Conservation (phyloP, 2,113 vertebrate species). For the Gallinago undulata region DNA sequence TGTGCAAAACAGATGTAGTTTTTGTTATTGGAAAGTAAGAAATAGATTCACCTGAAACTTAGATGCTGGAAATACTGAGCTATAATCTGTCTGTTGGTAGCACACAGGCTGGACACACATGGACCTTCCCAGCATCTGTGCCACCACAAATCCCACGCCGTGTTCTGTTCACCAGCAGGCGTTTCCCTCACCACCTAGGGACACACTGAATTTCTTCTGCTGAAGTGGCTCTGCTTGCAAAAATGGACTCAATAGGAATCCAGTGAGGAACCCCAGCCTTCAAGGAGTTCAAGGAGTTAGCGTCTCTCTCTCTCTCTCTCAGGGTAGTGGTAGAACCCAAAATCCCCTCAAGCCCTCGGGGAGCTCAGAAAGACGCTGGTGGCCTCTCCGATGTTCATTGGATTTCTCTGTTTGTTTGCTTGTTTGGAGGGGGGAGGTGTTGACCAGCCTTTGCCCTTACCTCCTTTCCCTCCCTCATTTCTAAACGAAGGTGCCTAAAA, state of each 20-base stretch:
- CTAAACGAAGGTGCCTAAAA: background rate
- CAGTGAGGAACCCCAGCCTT: background rate
- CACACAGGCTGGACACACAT: background rate
- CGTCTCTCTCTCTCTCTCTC: background rate
- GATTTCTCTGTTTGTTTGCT: background rate
- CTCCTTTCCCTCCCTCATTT: background rate
- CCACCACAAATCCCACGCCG: background rate
- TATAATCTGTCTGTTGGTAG: background rate
- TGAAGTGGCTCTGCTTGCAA: background rate
- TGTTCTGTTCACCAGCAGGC: background rate
- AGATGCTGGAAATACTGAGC: background rate
- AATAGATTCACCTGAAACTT: background rate
- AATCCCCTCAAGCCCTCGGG: background rate
- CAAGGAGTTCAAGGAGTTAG: background rate
- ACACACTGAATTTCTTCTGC: background rate
- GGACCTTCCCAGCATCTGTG: background rate
- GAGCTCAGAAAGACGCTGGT: background rate
- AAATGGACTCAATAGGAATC: background rate
- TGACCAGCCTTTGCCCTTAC: background rate
- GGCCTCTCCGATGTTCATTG: background rate
- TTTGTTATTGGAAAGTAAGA: background rate
- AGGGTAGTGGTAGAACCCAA: background rate
- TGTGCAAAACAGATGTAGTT: background rate
- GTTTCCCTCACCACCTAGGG: background rate
- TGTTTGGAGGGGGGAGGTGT: background rate